A percentile compares a stretch with the other conserved stretches of the same genome.
Evolutionary conservation across 2,113 vertebrate genomes (phyloP).

Genomic region (Stegastes partitus): DNA sequence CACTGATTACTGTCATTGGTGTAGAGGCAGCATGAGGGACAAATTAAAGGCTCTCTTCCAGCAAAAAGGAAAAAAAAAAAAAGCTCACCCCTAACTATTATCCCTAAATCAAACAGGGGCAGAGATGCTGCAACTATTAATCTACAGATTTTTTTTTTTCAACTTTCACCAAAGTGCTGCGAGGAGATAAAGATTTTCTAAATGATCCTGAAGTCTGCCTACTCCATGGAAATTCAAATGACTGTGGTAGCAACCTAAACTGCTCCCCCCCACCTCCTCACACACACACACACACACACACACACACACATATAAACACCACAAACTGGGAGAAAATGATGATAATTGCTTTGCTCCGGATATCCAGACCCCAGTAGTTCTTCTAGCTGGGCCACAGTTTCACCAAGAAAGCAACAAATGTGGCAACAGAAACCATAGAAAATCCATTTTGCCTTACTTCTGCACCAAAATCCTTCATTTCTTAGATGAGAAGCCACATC

Average conservation of each 20-base stretch:
- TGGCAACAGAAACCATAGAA: slow-evolving; percentile 5
- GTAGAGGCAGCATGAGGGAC: slow-evolving; percentile 40
- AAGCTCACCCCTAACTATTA: background rate
- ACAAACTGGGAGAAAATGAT: slow-evolving; percentile 79
- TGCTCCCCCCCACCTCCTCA: slow-evolving; percentile 8
- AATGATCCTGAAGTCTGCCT: slow-evolving; percentile 34
- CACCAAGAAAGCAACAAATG: slow-evolving; percentile 53
- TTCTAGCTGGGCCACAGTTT: slow-evolving; percentile 60
- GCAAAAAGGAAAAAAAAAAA: background rate
- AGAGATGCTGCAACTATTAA: slow-evolving; percentile 3
- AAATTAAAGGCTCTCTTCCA: slow-evolving; percentile 49
- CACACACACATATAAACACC: slow-evolving; percentile 51
- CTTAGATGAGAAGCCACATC: slow-evolving; percentile 1
- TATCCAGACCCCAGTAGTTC: slow-evolving; percentile 72
- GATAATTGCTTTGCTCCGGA: slow-evolving; percentile 82
- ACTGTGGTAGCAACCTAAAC: slow-evolving; percentile 58
- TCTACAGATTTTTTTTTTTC: slow-evolving; percentile 3
- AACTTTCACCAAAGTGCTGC: background rate
- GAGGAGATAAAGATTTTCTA: slow-evolving; percentile 49
- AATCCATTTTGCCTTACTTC: too few species aligned
- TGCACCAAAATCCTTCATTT: too few species aligned
- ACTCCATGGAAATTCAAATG: slow-evolving; percentile 66
- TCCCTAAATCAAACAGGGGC: slow-evolving; percentile 16
- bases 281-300: slow-evolving; percentile 43
- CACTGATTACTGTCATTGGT: slow-evolving; percentile 59